Conservation (phyloP, 2,113 vertebrate species). For the Gila orcuttii region DNA sequence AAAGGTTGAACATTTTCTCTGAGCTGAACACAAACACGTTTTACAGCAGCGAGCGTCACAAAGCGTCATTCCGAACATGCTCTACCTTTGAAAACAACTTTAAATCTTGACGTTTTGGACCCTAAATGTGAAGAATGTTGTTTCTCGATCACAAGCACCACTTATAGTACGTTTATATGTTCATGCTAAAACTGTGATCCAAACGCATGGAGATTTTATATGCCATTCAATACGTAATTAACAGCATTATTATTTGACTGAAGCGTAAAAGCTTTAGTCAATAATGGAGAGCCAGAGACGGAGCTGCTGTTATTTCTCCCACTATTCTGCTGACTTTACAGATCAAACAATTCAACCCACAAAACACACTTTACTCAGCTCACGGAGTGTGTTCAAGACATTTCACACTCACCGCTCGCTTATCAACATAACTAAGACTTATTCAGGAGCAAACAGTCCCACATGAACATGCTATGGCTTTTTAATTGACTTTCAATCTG, state of each 20-base stretch:
- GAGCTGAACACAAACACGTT: neutral
- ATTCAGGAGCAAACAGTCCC: neutral
- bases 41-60: neutral
- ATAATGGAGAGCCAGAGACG: neutral
- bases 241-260: too few relatives aligned
- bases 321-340: neutral
- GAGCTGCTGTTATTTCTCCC: neutral
- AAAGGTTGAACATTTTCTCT: neutral
- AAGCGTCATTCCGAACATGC: slow-evolving; percentile 41
- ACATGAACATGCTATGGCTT: neutral
- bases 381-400: slow-evolving; percentile 12
- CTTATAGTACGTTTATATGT: too few relatives aligned
- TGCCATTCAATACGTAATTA: too few relatives aligned
- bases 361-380: neutral
- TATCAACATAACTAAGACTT: neutral
- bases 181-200: too few relatives aligned
- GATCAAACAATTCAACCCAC: neutral
- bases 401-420: neutral
- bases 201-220: too few relatives aligned
- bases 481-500: neutral
- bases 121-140: neutral
- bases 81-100: neutral
- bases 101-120: neutral
- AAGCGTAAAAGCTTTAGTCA: neutral
- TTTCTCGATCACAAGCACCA: neutral